Conservation (phyloP, 2,888 invertebrate species). For the Lamellibrachia columna region DNA sequence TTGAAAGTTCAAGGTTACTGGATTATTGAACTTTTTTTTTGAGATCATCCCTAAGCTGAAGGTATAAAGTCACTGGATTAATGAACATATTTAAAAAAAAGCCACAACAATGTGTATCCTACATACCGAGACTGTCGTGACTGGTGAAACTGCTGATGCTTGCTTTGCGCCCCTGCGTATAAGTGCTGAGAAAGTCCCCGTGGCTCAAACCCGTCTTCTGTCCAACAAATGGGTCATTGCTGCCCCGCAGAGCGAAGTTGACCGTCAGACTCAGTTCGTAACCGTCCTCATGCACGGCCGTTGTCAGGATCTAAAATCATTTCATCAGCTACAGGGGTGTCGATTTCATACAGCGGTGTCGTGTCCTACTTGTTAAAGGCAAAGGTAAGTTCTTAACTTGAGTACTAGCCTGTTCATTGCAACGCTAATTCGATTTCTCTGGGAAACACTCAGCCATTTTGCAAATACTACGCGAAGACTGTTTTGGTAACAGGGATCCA, state of each 20-base stretch:
- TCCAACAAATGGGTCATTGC: constrained; percentile 56
- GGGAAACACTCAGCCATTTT: too few relatives aligned
- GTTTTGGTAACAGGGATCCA: too few relatives aligned
- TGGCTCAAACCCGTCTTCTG: constrained; percentile 47
- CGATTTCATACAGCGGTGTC: not conserved
- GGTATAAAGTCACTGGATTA: too few relatives aligned
- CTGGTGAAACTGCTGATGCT: constrained; percentile 49
- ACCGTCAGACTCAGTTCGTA: constrained; percentile 63
- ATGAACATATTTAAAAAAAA: too few relatives aligned
- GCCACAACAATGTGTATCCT: not conserved
- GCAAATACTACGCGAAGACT: too few relatives aligned
- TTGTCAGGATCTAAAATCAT: constrained; percentile 57
- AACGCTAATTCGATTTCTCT: too few relatives aligned
- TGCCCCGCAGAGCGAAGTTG: constrained; percentile 62
- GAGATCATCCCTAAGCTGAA: too few relatives aligned
- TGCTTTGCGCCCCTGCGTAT: constrained; percentile 45
- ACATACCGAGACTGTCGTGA: constrained; percentile 43
- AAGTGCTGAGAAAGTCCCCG: constrained; percentile 40
- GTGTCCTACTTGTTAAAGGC: too few relatives aligned
- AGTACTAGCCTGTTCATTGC: too few relatives aligned
- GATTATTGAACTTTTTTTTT: too few relatives aligned
- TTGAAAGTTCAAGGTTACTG: too few relatives aligned
- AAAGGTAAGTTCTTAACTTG: not conserved
- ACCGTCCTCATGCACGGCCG: constrained; percentile 63
- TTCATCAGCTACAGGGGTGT: not conserved